Conservation (phyloP, 2,113 vertebrate genomes). For the Pseudorectes ferrugineus region DNA sequence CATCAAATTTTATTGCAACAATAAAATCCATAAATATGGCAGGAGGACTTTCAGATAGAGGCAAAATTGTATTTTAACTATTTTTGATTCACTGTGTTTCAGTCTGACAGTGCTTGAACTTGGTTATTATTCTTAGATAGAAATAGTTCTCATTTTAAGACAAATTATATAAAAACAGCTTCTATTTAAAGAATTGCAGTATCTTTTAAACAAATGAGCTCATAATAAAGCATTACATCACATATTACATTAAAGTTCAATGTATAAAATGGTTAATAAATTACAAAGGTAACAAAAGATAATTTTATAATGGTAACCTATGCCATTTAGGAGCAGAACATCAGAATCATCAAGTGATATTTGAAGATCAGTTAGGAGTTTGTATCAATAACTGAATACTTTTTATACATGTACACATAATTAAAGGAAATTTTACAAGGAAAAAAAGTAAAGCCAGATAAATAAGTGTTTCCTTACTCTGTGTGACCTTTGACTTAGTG, state of each 20-base stretch:
- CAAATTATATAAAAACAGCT: background rate
- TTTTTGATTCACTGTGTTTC: background rate
- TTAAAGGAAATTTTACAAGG: background rate
- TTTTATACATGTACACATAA: background rate
- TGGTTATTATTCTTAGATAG: background rate
- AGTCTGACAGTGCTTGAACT: background rate
- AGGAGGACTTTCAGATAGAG: background rate
- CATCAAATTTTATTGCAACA: background rate
- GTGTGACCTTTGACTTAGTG: background rate
- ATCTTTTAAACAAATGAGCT: background rate
- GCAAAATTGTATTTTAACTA: background rate
- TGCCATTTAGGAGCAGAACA: background rate
- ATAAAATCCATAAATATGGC: constrained; percentile 1
- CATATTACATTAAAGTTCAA: background rate
- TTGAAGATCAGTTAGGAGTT: background rate
- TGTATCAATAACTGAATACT: background rate
- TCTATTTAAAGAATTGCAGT: background rate
- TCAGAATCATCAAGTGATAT: background rate
- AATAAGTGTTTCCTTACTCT: background rate
- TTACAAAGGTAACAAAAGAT: background rate
- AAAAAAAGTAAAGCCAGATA: background rate
- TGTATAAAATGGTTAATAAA: background rate
- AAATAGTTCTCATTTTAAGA: background rate
- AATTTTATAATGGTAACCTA: background rate
- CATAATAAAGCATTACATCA: background rate